Base-by-base conservation (phyloP, 2,888 invertebrate species). In the Hybos culiciformis region DNA sequence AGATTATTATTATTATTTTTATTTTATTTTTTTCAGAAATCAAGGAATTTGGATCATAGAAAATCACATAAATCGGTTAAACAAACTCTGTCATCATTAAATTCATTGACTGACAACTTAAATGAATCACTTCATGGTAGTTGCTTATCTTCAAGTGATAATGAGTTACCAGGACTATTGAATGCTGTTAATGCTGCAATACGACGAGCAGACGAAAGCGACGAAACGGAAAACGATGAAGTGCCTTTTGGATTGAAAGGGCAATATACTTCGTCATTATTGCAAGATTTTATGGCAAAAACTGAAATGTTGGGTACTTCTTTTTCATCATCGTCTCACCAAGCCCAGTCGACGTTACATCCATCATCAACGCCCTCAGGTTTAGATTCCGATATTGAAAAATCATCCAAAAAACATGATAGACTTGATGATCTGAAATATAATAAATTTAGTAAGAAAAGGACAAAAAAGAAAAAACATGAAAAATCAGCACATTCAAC, bases 221-320 rank as follows among this genome's bases (percentile, higher is more conserved):
- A n/a, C n/a, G 78, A 80, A 29, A 82, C 81, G 3, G 83, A 83
- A 58, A 80, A 78, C 46, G 82, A 72, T 73, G 53, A 69, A 20
- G 14, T 20, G 7, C n/a, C 17, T 8, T 32, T 17, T 70, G 67
- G 50, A 70, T 72, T 37, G 71, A 75, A 49, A 45, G 43, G 43
- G 14, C 77, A 77, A 55, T 80, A 82, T 59, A 78, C 82, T 46
- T 81, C 83, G 14, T 80, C 79, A 42, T 62, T 87, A 48, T 62
- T 87, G 47, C 84, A 85, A 58, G 82, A 86, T 57, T 86, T 86
- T 56, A 84, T 80, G 46, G 83, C 78, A 39, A 84, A 83, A 61
- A 85, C 84, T 1, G 81, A 82, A 61, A 69, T 78, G 58, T 61
- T 82, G 23, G 78, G 76, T 49, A 71, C 65, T 52, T 65, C 68